Percentiles rank a stretch among this genome's conserved stretches.
Evolutionary conservation across 2,888 invertebrate species (phyloP).

Genomic region (Nomada hirtipes): DNA sequence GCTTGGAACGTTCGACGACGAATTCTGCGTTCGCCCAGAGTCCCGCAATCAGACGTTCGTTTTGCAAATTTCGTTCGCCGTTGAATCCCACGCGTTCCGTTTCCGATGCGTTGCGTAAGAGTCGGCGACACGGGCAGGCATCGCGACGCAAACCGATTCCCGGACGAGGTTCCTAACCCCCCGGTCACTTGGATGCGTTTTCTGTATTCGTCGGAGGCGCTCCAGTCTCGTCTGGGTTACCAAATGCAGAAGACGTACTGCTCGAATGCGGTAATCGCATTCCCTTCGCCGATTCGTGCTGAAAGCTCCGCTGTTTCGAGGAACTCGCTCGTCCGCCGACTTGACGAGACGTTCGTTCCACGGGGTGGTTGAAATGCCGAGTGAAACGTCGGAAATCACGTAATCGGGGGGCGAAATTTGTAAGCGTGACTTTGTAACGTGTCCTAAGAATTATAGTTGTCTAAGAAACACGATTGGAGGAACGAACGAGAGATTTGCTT

Average conservation of each 20-base stretch:
- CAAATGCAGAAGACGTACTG: slow-evolving; percentile 69
- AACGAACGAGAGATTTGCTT: no score
- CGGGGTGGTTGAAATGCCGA: slow-evolving; percentile 29
- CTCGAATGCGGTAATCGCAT: slow-evolving; percentile 72
- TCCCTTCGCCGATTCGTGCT: slow-evolving; percentile 62
- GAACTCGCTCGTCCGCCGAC: slow-evolving; percentile 45
- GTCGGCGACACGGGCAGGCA: slow-evolving; percentile 51
- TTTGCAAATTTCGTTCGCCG: slow-evolving; percentile 9
- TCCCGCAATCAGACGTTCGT: neutral
- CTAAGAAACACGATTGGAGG: no score
- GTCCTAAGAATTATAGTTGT: no score
- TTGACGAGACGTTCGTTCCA: slow-evolving; percentile 38
- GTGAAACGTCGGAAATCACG: neutral
- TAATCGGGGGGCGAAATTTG: neutral
- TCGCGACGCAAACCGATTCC: slow-evolving; percentile 52
- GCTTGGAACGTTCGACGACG: neutral
- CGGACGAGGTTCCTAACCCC: slow-evolving; percentile 61
- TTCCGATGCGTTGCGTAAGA: slow-evolving; percentile 66
- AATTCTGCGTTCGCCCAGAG: neutral
- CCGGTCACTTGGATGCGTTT: slow-evolving; percentile 65
- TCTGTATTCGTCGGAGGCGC: slow-evolving; percentile 71
- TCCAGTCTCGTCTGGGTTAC: slow-evolving; percentile 71
- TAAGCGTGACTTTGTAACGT: no score
- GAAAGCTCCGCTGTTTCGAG: slow-evolving; percentile 55
- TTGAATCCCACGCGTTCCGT: slow-evolving; percentile 62